These are phyloP conservation scores for Philantomba maxwellii DNA, from an alignment of 2,113 vertebrate genomes.

Conservation along the genomic window DNA sequence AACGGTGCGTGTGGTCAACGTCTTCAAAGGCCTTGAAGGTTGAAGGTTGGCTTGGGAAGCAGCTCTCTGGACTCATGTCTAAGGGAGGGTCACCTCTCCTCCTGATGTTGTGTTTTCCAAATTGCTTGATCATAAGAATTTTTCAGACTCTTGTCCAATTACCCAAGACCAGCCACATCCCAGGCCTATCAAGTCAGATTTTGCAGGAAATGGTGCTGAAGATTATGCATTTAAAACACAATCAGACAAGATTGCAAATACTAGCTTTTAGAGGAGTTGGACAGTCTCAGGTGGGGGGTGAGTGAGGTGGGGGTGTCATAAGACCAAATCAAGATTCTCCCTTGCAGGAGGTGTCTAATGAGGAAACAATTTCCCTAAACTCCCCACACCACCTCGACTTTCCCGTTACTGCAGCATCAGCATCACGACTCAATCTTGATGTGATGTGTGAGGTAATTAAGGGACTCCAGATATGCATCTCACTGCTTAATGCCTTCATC, in stretches of 20 bases:
- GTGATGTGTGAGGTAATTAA: slow-evolving; percentile 22
- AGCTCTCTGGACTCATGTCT: neutral
- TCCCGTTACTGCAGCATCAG: neutral
- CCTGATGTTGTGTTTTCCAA: neutral
- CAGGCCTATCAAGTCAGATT: neutral
- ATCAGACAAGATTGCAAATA: neutral
- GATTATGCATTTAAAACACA: neutral
- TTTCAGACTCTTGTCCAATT: neutral
- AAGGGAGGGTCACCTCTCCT: neutral
- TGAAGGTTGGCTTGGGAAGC: neutral
- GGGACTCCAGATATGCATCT: neutral
- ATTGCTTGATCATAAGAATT: neutral
- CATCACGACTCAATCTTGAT: neutral
- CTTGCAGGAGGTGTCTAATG: neutral
- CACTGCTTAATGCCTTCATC: neutral
- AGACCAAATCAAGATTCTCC: neutral
- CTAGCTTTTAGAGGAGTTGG: neutral
- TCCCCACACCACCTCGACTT: neutral
- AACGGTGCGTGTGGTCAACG: rapidly evolving
- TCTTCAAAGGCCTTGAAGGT: neutral
- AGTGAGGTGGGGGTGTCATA: neutral
- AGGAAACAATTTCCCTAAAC: neutral
- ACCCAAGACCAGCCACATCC: neutral
- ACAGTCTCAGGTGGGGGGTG: neutral
- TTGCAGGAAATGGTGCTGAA: neutral